These are phyloP conservation scores for Natrix natrix DNA, from an alignment of 2,797 vertebrate species.

Conservation along the genomic window DNA sequence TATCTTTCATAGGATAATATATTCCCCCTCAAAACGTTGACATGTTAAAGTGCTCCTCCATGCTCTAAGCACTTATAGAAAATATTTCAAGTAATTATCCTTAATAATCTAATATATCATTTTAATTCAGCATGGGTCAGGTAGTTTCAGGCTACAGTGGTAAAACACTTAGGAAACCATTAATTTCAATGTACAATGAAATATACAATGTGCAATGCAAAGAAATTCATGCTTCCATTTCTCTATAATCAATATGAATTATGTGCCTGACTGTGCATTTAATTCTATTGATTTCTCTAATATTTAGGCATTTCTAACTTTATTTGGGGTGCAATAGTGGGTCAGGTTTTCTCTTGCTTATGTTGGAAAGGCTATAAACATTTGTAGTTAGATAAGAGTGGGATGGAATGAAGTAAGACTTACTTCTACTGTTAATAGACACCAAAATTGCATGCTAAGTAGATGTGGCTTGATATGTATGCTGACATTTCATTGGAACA, in stretches of 20 bases:
- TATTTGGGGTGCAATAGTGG: not conserved
- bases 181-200: slow-evolving; percentile 1
- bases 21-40: not conserved
- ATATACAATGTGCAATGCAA: not conserved
- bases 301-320: not conserved
- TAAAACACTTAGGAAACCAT: slow-evolving; percentile 8
- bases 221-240: slow-evolving; percentile 12
- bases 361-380: not conserved
- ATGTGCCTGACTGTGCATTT: not conserved
- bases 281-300: slow-evolving; percentile 14
- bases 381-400: not conserved
- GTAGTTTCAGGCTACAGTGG: not conserved
- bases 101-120: not conserved
- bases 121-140: slow-evolving; percentile 25
- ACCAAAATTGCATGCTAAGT: not conserved
- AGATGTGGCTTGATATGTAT: not conserved
- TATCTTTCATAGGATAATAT: not conserved
- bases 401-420: not conserved
- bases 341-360: not conserved
- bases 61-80: not conserved
- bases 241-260: slow-evolving; percentile 15
- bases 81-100: not conserved
- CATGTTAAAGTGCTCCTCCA: not conserved
- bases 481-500: not conserved
- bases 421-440: not conserved